A percentile compares a stretch with the other conserved stretches of the same genome.
Conservation (phyloP, 2,888 invertebrate species). For the Psococerastis gibbosa region DNA sequence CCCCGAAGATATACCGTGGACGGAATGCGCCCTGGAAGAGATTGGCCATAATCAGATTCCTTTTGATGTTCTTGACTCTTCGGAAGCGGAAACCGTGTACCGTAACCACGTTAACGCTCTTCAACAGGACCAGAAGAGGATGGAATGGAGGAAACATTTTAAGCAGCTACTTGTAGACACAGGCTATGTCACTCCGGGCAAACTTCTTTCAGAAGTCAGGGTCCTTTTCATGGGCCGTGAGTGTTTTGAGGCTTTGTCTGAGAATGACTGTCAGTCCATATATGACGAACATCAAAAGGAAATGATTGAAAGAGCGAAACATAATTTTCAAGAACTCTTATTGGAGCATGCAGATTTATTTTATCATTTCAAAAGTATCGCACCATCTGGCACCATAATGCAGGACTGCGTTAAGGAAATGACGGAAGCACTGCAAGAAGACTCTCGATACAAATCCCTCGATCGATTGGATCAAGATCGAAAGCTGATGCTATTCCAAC, state of each 20-base stretch:
- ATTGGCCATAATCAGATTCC: constrained; percentile 51
- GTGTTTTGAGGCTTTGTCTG: constrained; percentile 79
- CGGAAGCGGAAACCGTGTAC: constrained; percentile 82
- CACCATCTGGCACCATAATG: constrained; percentile 75
- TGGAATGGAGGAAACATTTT: constrained; percentile 91
- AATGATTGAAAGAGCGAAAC: constrained; percentile 72
- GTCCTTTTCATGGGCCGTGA: constrained; percentile 87
- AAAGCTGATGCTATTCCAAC: constrained; percentile 84
- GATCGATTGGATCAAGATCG: constrained; percentile 88
- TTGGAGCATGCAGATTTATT: constrained; percentile 86
- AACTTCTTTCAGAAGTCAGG: constrained; percentile 72
- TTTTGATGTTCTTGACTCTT: constrained; percentile 75
- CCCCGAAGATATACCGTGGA: constrained; percentile 58
- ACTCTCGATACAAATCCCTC: constrained; percentile 84
- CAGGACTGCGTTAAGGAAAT: constrained; percentile 90
- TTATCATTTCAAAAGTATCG: constrained; percentile 79
- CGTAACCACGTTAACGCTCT: constrained; percentile 79
- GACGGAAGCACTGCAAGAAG: constrained; percentile 76
- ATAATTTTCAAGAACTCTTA: constrained; percentile 75
- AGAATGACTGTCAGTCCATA: constrained; percentile 76
- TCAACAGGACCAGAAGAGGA: constrained; percentile 77
- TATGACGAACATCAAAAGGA: constrained; percentile 88
- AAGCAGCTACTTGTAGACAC: constrained; percentile 83
- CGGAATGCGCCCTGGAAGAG: constrained; percentile 46
- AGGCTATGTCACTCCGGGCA: constrained; percentile 90